Evolutionary conservation across 2,797 vertebrate genomes (phyloP).

Genomic region (Pachyuromys duprasi): DNA sequence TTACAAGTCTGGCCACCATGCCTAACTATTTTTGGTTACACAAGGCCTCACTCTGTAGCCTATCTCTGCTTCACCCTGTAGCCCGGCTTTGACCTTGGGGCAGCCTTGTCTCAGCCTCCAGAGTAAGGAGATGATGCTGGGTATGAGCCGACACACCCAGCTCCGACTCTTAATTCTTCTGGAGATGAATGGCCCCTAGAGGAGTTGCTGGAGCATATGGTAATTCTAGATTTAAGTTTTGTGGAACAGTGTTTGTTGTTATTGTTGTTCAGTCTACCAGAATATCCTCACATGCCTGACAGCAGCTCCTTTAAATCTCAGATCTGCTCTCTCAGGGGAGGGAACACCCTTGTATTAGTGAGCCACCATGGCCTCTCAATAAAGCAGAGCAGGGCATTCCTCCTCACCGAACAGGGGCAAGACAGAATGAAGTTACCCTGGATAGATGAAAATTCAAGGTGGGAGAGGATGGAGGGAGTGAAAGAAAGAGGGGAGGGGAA

Average conservation of each 20-base stretch:
- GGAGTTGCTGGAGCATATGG: background rate
- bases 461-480: background rate
- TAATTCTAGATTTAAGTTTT: slow-evolving; percentile 36
- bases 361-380: background rate
- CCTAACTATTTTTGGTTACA: background rate
- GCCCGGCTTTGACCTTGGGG: background rate
- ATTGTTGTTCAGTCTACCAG: background rate
- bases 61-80: background rate
- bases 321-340: background rate
- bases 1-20: background rate
- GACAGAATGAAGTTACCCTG: background rate
- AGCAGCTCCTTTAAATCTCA: slow-evolving; percentile 9
- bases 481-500: background rate
- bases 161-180: background rate
- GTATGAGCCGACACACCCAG: background rate
- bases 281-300: background rate
- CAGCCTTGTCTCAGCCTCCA: background rate
- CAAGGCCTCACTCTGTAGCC: background rate
- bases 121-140: background rate
- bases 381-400: background rate
- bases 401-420: background rate
- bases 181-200: background rate
- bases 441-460: background rate
- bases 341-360: background rate
- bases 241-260: background rate